Conservation (phyloP, 2,113 vertebrate genomes). For the Centrocercus urophasianus region DNA sequence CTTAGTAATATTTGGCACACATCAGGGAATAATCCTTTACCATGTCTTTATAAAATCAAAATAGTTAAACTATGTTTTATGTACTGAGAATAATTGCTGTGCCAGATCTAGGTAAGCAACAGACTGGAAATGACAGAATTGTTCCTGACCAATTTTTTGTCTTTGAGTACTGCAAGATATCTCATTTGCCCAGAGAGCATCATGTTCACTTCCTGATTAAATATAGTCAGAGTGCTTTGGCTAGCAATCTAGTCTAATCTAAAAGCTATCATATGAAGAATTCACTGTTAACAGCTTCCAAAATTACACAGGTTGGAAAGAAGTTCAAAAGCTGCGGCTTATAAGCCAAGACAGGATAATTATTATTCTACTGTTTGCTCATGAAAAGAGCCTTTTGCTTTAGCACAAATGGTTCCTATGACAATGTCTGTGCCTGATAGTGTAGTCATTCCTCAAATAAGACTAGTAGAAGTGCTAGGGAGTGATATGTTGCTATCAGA, state of each 20-base stretch:
- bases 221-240: slow-evolving; percentile 63
- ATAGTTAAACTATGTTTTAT: slow-evolving; percentile 4
- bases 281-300: slow-evolving; percentile 68
- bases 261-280: slow-evolving; percentile 68
- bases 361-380: not conserved
- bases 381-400: not conserved
- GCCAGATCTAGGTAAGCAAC: slow-evolving; percentile 22
- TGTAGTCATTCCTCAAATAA: not conserved
- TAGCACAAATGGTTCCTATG: not conserved
- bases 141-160: not conserved
- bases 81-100: not conserved
- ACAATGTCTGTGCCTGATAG: not conserved
- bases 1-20: not conserved
- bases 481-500: not conserved
- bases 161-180: not conserved
- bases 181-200: slow-evolving; percentile 49
- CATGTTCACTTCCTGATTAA: slow-evolving; percentile 71
- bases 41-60: slow-evolving; percentile 15
- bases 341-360: slow-evolving; percentile 45
- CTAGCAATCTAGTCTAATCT: slow-evolving; percentile 72
- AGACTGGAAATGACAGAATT: slow-evolving; percentile 1
- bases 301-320: slow-evolving; percentile 53
- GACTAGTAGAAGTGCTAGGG: not conserved
- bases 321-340: slow-evolving; percentile 66
- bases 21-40: slow-evolving; percentile 3